Evolutionary conservation across 1,140 invertebrate species (phyloP), one percentile per base, ranked within the genome.

Genomic region (Drosophila bocqueti): DNA sequence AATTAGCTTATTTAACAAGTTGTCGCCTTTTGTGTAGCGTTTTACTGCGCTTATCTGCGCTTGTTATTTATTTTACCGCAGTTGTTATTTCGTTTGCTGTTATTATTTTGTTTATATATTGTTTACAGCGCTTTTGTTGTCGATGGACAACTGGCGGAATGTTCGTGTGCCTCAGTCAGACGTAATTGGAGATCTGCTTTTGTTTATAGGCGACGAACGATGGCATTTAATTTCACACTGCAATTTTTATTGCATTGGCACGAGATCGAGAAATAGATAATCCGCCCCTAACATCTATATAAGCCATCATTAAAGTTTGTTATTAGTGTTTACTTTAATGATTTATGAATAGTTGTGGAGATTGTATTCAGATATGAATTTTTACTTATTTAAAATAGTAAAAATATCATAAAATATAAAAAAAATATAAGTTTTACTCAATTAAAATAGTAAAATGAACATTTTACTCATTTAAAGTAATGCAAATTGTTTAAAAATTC

Each of bases 1-100:
- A 61, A 76, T 76, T 76, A 66, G 61, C 61, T 59, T 76, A 76
- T 36, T 76, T 66, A 76, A 76, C 72, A 76, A 76, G 59, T 76
- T 76, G 52, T 40, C 73, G 72, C 72, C 73, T 52, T 58, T 76
- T 76, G 46, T 59, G 62, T 36, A 29, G 36, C 55, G 21, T 45
- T 76, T 77, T 60, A 54, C 47, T 29, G 3, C 34, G 62, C 61
- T 77, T 77, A 67, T 77, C 62, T 55, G n/a, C 3, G n/a, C 29
- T 21, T 21, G 3, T 52, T 52, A 52, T 52, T 52, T 52, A 52
- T 66, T 46, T 71, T 16, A n/a, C 5, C 60, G 38, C 45, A 40
- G 16, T 45, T 73, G 47, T 36, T 60, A 42, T 69, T 69, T 59
- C 16, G 64, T 38, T 46, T 55, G 21, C 42, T 66, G n/a, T 69